Conservation (phyloP, 2,113 vertebrate species). For the Phalacrocorax aristotelis region DNA sequence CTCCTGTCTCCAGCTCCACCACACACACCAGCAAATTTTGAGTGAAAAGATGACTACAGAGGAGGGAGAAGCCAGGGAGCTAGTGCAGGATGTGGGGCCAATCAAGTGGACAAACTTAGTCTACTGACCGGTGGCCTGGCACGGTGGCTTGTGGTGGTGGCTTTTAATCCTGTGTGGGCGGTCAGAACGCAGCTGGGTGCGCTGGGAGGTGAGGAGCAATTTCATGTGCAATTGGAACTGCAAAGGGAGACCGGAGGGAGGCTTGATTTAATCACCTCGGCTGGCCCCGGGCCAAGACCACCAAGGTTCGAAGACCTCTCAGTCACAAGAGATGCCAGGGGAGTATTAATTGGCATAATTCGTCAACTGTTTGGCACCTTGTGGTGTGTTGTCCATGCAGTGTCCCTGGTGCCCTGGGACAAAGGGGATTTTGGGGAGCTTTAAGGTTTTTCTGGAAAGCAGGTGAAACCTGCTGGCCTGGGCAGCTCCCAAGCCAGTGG, state of each 20-base stretch:
- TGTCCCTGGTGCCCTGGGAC: accelerated
- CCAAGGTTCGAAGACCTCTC: constrained; percentile 37
- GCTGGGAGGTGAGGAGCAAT: not conserved
- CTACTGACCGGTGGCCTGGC: not conserved
- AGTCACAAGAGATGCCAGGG: accelerated
- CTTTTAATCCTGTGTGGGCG: not conserved
- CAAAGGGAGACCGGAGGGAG: not conserved
- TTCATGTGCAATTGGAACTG: constrained; percentile 23
- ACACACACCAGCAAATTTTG: not conserved
- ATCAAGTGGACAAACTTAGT: accelerated
- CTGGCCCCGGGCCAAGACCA: constrained; percentile 41
- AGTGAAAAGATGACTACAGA: not conserved
- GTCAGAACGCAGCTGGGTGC: not conserved
- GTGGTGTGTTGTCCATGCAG: not conserved
- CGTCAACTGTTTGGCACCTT: accelerated
- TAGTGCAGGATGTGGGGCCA: accelerated
- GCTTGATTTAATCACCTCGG: not conserved
- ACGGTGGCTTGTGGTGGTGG: not conserved
- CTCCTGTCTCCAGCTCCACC: not conserved
- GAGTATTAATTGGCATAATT: constrained; percentile 33
- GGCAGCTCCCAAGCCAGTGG: not conserved
- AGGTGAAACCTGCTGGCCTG: not conserved
- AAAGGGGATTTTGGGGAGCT: not conserved
- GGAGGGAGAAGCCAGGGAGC: not conserved
- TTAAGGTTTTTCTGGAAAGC: not conserved